A percentile compares a stretch with the other conserved stretches of the same genome.
These are phyloP conservation scores for Parauchenoglanis punctatus DNA, from an alignment of 2,797 vertebrate genomes.

Conservation along the genomic window DNA sequence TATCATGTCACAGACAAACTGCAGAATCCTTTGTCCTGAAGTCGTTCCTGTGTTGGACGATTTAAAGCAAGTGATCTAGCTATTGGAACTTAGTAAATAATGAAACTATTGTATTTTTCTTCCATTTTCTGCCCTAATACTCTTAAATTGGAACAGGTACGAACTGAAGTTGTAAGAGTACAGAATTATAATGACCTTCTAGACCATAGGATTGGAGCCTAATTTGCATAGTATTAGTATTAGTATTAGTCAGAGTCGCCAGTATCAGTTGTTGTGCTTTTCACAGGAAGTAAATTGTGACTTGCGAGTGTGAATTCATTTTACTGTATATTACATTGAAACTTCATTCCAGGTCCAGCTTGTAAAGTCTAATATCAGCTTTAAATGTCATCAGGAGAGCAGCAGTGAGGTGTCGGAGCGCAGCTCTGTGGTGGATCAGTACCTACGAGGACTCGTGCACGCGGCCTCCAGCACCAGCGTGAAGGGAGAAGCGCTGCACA, in stretches of 20 bases:
- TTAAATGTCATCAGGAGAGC: conserved; percentile 67
- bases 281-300: background rate
- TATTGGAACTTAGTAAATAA: background rate
- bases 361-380: background rate
- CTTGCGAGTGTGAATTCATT: background rate
- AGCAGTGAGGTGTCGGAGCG: conserved; percentile 69
- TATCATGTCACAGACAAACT: background rate
- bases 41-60: background rate
- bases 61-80: background rate
- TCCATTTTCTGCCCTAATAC: background rate
- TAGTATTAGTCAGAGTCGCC: background rate
- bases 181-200: background rate
- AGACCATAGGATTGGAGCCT: background rate
- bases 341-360: background rate
- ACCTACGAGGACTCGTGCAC: conserved; percentile 84
- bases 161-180: background rate
- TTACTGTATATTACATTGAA: background rate
- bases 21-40: background rate
- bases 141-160: background rate
- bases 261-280: background rate
- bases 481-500: conserved; percentile 91
- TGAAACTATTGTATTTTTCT: background rate
- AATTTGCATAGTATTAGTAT: background rate
- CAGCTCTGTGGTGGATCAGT: conserved; percentile 73
- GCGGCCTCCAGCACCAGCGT: conserved; percentile 86